These are phyloP conservation scores for Caenorhabditis macrosperma DNA, from an alignment of 2,888 invertebrate species.

Conservation along the genomic window DNA sequence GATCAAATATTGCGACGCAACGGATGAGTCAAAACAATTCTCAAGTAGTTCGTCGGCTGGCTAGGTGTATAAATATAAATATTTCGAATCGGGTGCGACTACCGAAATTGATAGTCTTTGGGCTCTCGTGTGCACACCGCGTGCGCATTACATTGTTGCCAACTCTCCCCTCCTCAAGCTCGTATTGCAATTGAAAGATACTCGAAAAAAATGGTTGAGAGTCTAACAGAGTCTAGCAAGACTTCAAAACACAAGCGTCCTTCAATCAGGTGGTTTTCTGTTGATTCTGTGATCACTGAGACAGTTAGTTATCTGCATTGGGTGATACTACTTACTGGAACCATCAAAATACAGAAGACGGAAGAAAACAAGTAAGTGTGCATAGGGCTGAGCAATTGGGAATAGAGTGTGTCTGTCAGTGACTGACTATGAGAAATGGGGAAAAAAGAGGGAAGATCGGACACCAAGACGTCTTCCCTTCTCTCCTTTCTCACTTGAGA, in stretches of 20 bases:
- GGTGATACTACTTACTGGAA: too few species aligned
- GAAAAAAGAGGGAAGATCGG: neutral
- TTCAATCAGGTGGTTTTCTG: too few species aligned
- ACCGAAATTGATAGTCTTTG: slow-evolving; percentile 29
- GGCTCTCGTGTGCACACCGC: slow-evolving; percentile 29
- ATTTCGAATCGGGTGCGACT: neutral
- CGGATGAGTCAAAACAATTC: slow-evolving; percentile 41
- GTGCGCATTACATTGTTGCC: slow-evolving; percentile 52
- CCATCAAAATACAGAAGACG: too few species aligned
- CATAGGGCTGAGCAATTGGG: too few species aligned
- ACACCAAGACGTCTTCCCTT: neutral
- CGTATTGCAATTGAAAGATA: slow-evolving; percentile 43
- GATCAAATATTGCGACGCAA: slow-evolving; percentile 28
- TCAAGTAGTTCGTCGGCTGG: slow-evolving; percentile 21
- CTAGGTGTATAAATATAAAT: slow-evolving; percentile 31
- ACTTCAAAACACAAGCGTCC: neutral
- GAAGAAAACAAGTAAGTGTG: too few species aligned
- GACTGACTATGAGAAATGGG: neutral
- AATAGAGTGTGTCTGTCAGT: neutral
- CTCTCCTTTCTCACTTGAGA: neutral
- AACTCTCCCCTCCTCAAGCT: slow-evolving; percentile 15
- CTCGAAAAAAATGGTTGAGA: slow-evolving; percentile 24
- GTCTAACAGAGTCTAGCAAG: neutral
- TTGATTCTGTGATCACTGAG: too few species aligned
- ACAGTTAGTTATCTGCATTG: too few species aligned